Evolutionary conservation across 2,888 invertebrate species (phyloP).

Genomic region (Lamellibrachia satsuma): DNA sequence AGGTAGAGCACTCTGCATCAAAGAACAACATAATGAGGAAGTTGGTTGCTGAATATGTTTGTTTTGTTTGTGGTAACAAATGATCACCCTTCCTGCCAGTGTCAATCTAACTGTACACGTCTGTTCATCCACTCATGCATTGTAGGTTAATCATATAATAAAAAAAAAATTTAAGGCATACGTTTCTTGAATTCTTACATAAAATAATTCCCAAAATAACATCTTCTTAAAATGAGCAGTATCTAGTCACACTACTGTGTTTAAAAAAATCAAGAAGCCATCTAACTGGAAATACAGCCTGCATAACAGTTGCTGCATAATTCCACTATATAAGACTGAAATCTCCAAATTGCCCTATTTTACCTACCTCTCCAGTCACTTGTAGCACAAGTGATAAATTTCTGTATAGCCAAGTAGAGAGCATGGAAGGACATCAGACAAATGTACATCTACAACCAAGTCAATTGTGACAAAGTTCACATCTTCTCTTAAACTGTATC

Average conservation of each 20-base stretch:
- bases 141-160: background rate
- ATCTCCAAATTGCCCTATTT: background rate
- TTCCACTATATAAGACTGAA: background rate
- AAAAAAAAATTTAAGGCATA: background rate
- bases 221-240: background rate
- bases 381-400: conserved; percentile 91
- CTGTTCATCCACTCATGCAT: background rate
- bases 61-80: background rate
- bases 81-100: background rate
- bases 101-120: background rate
- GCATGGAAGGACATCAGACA: conserved; percentile 96
- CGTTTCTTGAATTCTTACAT: background rate
- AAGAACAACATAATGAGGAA: conserved; percentile 49
- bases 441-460: conserved; percentile 85
- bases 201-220: background rate
- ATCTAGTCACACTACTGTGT: background rate
- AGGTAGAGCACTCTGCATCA: background rate
- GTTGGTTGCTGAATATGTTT: conserved; percentile 79
- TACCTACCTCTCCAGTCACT: conserved; percentile 84
- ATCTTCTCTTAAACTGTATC: background rate
- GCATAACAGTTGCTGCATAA: too few relatives aligned
- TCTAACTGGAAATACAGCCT: background rate
- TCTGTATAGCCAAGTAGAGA: conserved; percentile 87
- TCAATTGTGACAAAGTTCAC: background rate
- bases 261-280: background rate